phyloP scores from a whole-genome alignment of 2,113 vertebrate species.

The Dipodomys merriami region DNA sequence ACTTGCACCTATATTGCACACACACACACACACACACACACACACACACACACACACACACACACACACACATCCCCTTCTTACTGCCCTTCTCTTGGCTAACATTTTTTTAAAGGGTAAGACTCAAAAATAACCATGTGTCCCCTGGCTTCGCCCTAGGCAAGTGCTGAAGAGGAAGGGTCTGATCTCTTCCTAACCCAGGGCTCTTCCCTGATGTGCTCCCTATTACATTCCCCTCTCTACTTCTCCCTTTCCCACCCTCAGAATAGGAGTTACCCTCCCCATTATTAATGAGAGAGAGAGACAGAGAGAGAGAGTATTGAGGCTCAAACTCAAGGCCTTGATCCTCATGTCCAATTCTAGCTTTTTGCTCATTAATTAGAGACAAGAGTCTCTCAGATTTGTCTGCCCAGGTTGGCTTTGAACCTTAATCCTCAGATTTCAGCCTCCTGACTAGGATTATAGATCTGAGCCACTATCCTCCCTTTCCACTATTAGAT shows the following conservation, averaged over 20 bases:
- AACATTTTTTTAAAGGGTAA: not conserved
- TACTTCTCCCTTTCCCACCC: not conserved
- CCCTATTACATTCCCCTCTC: not conserved
- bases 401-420: too few relatives aligned
- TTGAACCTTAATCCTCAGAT: too few relatives aligned
- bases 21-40: too few relatives aligned
- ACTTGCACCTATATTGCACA: too few relatives aligned
- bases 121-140: not conserved
- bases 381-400: too few relatives aligned
- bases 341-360: too few relatives aligned
- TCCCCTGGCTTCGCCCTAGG: not conserved
- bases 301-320: too few relatives aligned
- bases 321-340: too few relatives aligned
- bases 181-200: not conserved
- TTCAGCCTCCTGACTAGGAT: too few relatives aligned
- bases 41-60: too few relatives aligned
- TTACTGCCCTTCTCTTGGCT: not conserved
- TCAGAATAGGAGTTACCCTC: not conserved
- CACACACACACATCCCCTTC: not conserved
- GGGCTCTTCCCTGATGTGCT: not conserved
- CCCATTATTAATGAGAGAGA: not conserved
- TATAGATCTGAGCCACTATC: too few relatives aligned
- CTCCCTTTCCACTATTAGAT: not conserved
- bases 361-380: too few relatives aligned
- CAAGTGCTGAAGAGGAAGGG: not conserved